phyloP scores from a whole-genome alignment of 2,113 vertebrate species.

The Anarhynchus alexandrinus region DNA sequence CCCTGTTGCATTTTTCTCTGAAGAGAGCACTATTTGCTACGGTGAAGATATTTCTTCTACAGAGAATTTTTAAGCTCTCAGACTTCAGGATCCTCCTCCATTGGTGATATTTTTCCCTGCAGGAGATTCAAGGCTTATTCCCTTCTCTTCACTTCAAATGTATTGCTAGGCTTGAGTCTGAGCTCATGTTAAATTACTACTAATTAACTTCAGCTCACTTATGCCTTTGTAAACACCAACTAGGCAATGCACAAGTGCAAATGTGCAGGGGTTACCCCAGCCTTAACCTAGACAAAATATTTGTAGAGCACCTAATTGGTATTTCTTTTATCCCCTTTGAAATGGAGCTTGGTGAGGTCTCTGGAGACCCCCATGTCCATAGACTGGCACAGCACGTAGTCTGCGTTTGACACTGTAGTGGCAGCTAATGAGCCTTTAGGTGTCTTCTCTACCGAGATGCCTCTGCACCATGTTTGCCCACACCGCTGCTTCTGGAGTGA shows the following conservation, averaged over 20 bases:
- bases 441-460: not conserved
- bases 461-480: not conserved
- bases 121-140: not conserved
- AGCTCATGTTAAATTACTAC: not conserved
- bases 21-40: not conserved
- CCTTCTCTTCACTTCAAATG: not conserved
- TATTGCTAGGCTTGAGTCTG: not conserved
- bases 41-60: not conserved
- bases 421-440: too few relatives aligned
- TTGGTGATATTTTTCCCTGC: not conserved
- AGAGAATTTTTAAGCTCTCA: not conserved
- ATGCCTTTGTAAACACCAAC: not conserved
- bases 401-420: too few relatives aligned
- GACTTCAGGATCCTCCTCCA: not conserved
- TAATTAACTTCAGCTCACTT: not conserved
- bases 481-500: not conserved
- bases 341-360: not conserved
- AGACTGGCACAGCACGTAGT: not conserved
- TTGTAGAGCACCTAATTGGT: not conserved
- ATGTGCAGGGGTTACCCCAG: not conserved
- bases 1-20: not conserved
- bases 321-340: not conserved
- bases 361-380: not conserved
- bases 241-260: not conserved
- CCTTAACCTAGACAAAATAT: not conserved